Evolutionary conservation across 2,888 invertebrate genomes (phyloP), one percentile per base, ranked within the genome.

Genomic region (Suillia variegata): DNA sequence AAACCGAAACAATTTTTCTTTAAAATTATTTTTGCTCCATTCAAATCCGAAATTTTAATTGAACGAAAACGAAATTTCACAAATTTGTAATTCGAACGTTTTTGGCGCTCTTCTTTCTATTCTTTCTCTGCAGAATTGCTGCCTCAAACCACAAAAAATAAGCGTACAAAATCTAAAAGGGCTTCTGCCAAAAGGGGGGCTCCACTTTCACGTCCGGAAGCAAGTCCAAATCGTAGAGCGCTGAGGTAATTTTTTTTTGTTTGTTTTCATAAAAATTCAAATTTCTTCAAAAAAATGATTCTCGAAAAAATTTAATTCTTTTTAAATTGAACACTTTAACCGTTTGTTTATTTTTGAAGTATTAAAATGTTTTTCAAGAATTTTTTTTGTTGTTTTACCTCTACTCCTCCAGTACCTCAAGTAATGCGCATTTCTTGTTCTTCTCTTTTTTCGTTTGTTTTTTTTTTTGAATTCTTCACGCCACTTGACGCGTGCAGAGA

Each of bases 101-200:
- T n/a, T n/a, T n/a, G n/a, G 42, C 42, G 54, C 31, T 34, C 54
- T 52, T 60, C 51, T 59, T 54, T 58, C 54, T 55, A 49, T 50
- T 54, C 51, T 61, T 49, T 56, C 47, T 56, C 60, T 61, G 53
- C 60, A 61, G 60, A 51, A 47, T 15, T 45, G 42, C 45, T 22
- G 54, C 20, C n/a, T 26, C 21, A 13, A 45, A 6, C 50, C 24
- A 24, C 22, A 48, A 47, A 52, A 62, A 59, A 58, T 49, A 64
- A 20, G 22, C 59, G 59, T 50, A 63, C 59, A 62, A 63, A 53
- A 50, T 38, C 24, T 34, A 54, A 62, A 51, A 42, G 52, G 56
- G 34, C 54, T 55, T 26, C 12, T 18, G 55, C 31, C 18, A 54
- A 33, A 42, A 13, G 22, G n/a, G n/a, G n/a, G n/a, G 24, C 24